Conservation (phyloP, 2,113 vertebrate genomes). For the Aptenodytes patagonicus region DNA sequence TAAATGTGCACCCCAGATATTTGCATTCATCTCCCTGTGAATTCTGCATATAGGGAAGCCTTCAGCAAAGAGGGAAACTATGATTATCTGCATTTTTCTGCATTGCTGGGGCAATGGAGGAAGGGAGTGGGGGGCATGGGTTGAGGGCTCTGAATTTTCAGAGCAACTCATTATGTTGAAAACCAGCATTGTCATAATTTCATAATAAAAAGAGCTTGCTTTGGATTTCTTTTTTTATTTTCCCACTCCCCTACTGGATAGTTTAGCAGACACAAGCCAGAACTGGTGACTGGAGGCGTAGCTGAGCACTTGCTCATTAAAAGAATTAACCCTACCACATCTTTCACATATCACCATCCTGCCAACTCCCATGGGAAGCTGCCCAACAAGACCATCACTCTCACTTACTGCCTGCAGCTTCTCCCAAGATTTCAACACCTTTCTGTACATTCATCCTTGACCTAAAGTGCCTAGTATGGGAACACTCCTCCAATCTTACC, state of each 20-base stretch:
- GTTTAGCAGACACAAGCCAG: background rate
- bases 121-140: background rate
- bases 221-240: background rate
- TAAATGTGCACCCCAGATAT: background rate
- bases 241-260: background rate
- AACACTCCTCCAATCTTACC: background rate
- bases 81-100: background rate
- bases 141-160: background rate
- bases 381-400: slow-evolving; percentile 18
- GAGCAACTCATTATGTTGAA: background rate
- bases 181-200: background rate
- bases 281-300: background rate
- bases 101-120: background rate
- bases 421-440: slow-evolving; percentile 29
- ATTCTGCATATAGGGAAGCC: background rate
- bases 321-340: background rate
- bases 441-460: background rate
- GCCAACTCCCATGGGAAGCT: background rate
- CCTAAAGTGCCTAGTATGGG: background rate
- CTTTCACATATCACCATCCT: background rate
- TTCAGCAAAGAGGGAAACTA: background rate
- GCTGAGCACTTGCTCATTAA: background rate
- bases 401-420: slow-evolving; percentile 15
- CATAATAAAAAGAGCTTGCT: background rate
- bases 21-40: background rate